Conservation (phyloP, 2,113 vertebrate species). For the cattle (Bos taurus) region ARS-UCD2.0 NC_037329.1:102558001-102558500, state of each 20-base stretch:
- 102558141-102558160: neutral
- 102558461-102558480: neutral
- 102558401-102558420: neutral
- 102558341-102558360: neutral
- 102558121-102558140: neutral
- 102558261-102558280: neutral
- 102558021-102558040: neutral
- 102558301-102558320: neutral
- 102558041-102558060: neutral
- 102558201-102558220: neutral
- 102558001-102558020: neutral
- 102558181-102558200: neutral
- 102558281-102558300: neutral
- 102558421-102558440: neutral
- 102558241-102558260: neutral
- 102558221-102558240: neutral
- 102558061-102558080: neutral
- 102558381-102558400: neutral
- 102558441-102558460: neutral
- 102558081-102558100: neutral
- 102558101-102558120: neutral
- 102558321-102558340: neutral
- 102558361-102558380: neutral
- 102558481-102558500: neutral
- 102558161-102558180: neutral